Conservation (phyloP, 2,797 vertebrate genomes). For the Rallus crepitans region DNA sequence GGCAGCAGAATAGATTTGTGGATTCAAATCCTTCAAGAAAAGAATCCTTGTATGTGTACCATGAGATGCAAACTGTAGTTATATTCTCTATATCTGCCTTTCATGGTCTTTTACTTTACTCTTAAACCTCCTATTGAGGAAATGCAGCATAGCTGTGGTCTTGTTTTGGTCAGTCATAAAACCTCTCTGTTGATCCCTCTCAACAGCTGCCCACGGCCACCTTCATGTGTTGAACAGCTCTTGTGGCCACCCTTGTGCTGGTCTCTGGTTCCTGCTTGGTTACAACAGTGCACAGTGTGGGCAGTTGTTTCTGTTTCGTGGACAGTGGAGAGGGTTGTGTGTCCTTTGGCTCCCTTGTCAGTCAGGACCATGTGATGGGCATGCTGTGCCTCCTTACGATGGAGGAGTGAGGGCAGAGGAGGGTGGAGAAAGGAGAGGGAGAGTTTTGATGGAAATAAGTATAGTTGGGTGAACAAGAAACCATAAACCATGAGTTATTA, state of each 20-base stretch:
- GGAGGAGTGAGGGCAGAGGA: background rate
- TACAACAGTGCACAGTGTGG: background rate
- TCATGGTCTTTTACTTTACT: background rate
- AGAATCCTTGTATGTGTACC: rapidly evolving
- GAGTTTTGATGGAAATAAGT: background rate
- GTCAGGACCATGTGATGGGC: background rate
- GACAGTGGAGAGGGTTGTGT: background rate
- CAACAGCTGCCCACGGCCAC: background rate
- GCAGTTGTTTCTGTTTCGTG: background rate
- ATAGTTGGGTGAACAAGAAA: background rate
- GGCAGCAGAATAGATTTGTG: background rate
- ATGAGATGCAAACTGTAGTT: background rate
- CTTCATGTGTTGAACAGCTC: background rate
- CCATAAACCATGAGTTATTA: background rate
- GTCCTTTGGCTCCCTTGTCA: background rate
- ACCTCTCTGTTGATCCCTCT: background rate
- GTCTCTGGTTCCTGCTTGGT: background rate
- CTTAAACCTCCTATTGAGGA: background rate
- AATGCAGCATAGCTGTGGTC: background rate
- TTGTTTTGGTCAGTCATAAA: background rate
- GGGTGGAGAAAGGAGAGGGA: background rate
- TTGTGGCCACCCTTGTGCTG: rapidly evolving
- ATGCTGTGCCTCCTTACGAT: background rate
- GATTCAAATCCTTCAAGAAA: slow-evolving; percentile 10
- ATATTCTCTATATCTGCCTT: background rate